These are phyloP conservation scores for Pseudolycoriella hygida DNA, from an alignment of 2,888 invertebrate genomes.

Conservation along the genomic window DNA sequence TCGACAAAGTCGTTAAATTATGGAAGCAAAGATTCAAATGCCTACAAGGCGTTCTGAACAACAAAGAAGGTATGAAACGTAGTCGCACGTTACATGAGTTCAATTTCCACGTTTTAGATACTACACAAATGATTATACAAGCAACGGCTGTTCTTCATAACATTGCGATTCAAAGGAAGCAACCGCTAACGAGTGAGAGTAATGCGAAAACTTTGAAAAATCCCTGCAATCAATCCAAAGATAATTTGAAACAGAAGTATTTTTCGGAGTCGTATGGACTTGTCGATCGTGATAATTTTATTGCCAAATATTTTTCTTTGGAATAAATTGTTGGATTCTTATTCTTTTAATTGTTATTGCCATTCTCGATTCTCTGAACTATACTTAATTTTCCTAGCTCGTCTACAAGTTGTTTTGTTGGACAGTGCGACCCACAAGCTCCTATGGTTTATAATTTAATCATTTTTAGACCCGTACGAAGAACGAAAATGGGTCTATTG, in stretches of 20 bases:
- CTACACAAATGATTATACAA: conserved; percentile 13
- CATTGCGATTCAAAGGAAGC: conserved; percentile 12
- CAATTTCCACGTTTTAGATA: conserved; percentile 8
- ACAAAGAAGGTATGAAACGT: conserved; percentile 10
- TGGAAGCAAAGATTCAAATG: conserved; percentile 14
- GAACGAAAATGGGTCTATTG: too few species aligned
- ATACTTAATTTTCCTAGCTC: too few species aligned
- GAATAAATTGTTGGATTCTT: too few species aligned
- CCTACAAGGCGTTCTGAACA: conserved; percentile 12
- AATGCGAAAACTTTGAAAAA: conserved; percentile 1
- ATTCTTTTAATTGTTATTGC: too few species aligned
- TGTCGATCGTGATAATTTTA: conserved; percentile 11
- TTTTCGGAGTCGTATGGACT: conserved; percentile 6
- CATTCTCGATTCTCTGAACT: too few species aligned
- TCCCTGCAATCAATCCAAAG: conserved; percentile 9
- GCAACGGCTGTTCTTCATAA: conserved; percentile 14
- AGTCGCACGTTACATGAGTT: not conserved
- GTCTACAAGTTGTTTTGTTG: too few species aligned
- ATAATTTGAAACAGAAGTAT: conserved; percentile 8
- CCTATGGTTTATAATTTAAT: too few species aligned
- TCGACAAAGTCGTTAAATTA: conserved; percentile 10
- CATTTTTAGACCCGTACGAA: too few species aligned
- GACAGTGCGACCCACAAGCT: too few species aligned
- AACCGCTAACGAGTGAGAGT: conserved; percentile 9
- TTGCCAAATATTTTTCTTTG: conserved; percentile 11